These are phyloP conservation scores for Corbicula japonica DNA, from an alignment of 2,888 invertebrate species.

Conservation along the genomic window DNA sequence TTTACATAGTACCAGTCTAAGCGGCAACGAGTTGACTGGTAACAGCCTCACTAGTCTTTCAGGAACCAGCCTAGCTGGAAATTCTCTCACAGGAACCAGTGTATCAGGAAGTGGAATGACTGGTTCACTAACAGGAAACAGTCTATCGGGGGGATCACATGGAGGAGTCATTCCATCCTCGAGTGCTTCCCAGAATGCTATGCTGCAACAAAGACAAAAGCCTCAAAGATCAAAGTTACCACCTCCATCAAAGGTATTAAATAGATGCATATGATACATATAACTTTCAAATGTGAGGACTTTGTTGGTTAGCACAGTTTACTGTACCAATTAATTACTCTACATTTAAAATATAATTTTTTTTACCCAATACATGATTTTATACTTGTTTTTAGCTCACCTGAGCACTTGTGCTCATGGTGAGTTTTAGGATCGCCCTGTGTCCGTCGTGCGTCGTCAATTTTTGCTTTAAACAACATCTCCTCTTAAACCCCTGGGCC, in stretches of 20 bases:
- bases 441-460: too few species aligned
- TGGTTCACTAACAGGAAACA: slow-evolving; percentile 53
- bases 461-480: too few species aligned
- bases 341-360: too few species aligned
- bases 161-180: slow-evolving; percentile 52
- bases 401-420: too few species aligned
- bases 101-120: slow-evolving; percentile 57
- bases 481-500: too few species aligned
- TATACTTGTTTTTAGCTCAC: too few species aligned
- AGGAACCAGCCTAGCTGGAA: slow-evolving; percentile 43
- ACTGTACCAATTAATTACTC: too few species aligned
- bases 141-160: slow-evolving; percentile 60
- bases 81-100: slow-evolving; percentile 45
- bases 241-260: slow-evolving; percentile 94
- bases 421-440: too few species aligned
- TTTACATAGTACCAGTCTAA: slow-evolving; percentile 51
- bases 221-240: slow-evolving; percentile 90
- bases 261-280: too few species aligned
- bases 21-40: slow-evolving; percentile 50
- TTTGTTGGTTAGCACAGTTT: too few species aligned
- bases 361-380: too few species aligned
- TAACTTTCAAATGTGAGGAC: too few species aligned
- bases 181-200: slow-evolving; percentile 63
- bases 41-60: slow-evolving; percentile 42
- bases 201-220: slow-evolving; percentile 88